Conservation (phyloP, 2,113 vertebrate species). For the Canis aureus region DNA sequence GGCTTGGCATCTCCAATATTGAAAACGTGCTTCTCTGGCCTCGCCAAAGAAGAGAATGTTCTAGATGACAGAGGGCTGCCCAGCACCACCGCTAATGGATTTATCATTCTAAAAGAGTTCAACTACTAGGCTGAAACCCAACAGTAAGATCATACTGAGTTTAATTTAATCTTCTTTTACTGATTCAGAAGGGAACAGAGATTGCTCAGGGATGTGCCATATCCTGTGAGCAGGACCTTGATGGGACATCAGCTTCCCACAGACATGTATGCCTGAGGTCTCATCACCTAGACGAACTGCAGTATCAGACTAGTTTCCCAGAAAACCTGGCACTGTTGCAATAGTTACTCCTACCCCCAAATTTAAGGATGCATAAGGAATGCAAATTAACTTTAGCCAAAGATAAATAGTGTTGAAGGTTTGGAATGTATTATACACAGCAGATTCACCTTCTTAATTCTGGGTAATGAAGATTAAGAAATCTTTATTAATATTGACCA, state of each 20-base stretch:
- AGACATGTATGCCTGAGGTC: background rate
- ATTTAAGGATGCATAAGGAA: no score
- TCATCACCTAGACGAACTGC: background rate
- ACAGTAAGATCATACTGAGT: background rate
- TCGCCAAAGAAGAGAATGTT: background rate
- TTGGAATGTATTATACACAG: background rate
- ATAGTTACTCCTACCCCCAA: accelerated
- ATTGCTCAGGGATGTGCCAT: accelerated
- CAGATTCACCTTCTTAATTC: background rate
- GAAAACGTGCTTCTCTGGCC: background rate
- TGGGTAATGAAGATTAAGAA: background rate
- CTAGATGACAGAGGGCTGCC: background rate
- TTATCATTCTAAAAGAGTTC: background rate
- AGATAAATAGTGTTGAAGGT: background rate
- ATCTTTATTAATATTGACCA: background rate
- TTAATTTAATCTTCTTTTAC: background rate
- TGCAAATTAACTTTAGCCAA: no score
- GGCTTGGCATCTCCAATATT: background rate
- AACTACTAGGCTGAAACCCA: no score
- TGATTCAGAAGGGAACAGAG: background rate
- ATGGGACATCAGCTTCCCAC: accelerated
- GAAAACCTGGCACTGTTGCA: no score
- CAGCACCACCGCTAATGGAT: no score
- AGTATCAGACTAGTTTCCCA: accelerated
- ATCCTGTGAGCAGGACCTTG: background rate